Evolutionary conservation across 2,888 invertebrate genomes (phyloP).

Genomic region (Eupsilia transversa): DNA sequence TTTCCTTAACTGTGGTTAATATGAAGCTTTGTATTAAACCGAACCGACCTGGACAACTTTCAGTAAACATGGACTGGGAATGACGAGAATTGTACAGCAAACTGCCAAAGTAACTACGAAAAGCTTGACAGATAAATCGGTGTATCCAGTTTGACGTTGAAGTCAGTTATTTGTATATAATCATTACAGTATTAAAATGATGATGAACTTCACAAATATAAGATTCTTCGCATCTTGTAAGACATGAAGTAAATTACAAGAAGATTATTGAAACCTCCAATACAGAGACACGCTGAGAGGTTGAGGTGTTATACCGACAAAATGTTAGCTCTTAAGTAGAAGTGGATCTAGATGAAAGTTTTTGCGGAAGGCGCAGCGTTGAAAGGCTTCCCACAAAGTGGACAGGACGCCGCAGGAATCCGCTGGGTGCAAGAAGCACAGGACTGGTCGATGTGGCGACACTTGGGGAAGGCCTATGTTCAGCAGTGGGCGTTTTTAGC

Average conservation of each 20-base stretch:
- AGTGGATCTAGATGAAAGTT: not conserved
- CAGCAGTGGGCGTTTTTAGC: not conserved
- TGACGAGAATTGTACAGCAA: too few relatives aligned
- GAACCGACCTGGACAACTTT: not conserved
- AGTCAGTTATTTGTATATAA: too few relatives aligned
- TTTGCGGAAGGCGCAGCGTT: too few relatives aligned
- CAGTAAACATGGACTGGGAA: not conserved
- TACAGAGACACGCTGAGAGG: not conserved
- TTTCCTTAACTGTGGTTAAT: conserved; percentile 57
- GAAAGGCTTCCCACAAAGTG: too few relatives aligned
- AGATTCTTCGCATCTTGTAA: not conserved
- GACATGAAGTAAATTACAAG: not conserved
- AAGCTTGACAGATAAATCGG: not conserved
- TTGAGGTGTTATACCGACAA: too few relatives aligned
- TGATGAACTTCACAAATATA: not conserved
- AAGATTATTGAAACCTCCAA: not conserved
- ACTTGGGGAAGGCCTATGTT: not conserved
- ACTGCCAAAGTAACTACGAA: too few relatives aligned
- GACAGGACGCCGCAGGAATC: too few relatives aligned
- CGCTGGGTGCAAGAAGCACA: too few relatives aligned
- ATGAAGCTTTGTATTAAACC: not conserved
- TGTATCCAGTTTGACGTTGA: too few relatives aligned
- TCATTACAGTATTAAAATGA: too few relatives aligned
- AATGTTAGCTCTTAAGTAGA: not conserved
- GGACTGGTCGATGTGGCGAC: too few relatives aligned